Conservation (phyloP, 2,888 invertebrate species). For the Eumacrocentrus americanus region DNA sequence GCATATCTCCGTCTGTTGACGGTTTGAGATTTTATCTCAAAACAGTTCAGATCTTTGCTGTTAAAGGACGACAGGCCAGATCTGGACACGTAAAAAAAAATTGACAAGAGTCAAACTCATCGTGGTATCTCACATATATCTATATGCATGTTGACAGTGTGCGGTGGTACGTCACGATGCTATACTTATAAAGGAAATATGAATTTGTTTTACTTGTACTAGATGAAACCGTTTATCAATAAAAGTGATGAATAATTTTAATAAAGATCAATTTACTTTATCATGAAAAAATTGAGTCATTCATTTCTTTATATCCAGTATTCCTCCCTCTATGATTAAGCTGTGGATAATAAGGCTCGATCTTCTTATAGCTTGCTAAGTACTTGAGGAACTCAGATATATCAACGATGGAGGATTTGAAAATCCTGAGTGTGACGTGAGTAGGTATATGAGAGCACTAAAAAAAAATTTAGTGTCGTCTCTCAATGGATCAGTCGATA, state of each 20-base stretch:
- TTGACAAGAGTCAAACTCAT: too few relatives aligned
- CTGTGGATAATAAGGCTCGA: constrained; percentile 18
- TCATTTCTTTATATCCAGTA: neutral
- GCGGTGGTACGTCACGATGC: too few relatives aligned
- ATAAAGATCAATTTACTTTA: neutral
- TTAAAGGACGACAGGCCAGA: too few relatives aligned
- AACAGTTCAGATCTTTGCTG: neutral
- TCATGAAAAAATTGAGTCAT: neutral
- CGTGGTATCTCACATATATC: too few relatives aligned
- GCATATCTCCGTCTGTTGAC: too few relatives aligned
- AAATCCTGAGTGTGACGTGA: constrained; percentile 75
- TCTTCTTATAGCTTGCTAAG: constrained; percentile 68
- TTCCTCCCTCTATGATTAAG: neutral
- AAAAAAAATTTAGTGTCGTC: constrained; percentile 31
- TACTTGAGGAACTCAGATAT: constrained; percentile 72
- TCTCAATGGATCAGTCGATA: neutral
- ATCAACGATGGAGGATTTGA: constrained; percentile 68
- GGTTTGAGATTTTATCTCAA: constrained; percentile 1
- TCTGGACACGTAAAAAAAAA: too few relatives aligned
- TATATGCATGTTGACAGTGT: too few relatives aligned
- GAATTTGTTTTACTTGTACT: neutral
- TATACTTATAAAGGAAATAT: neutral
- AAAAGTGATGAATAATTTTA: neutral
- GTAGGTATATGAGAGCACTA: constrained; percentile 49
- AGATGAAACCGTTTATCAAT: neutral